Evolutionary conservation across 1,140 invertebrate species (phyloP).

Genomic region (Pentalonia nigronervosa): DNA sequence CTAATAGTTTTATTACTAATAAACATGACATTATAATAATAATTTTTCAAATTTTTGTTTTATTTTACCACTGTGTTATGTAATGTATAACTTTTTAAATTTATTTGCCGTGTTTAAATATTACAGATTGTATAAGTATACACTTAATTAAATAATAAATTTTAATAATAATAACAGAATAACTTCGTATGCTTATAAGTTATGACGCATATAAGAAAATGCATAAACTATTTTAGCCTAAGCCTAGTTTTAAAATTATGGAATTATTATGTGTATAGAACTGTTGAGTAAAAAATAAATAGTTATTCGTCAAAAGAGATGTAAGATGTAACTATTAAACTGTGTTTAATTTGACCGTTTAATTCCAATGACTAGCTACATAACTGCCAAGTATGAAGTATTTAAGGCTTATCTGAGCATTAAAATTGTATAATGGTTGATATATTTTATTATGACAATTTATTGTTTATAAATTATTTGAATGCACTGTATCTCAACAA

Average conservation of each 20-base stretch:
- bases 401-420: neutral
- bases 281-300: neutral
- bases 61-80: neutral
- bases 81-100: neutral
- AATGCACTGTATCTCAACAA: neutral
- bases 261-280: too few relatives aligned
- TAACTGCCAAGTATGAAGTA: neutral
- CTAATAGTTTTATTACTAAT: neutral
- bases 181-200: neutral
- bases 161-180: neutral
- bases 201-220: neutral
- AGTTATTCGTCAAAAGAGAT: neutral
- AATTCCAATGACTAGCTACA: neutral
- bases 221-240: neutral
- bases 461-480: neutral
- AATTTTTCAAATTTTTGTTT: neutral
- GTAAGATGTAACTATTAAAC: neutral
- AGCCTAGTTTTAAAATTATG: too few relatives aligned
- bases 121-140: neutral
- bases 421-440: neutral
- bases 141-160: neutral
- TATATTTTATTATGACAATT: neutral
- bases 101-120: neutral
- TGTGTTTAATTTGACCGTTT: neutral
- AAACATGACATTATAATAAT: neutral